These are phyloP conservation scores for Lipotes vexillifer DNA, from an alignment of 2,113 vertebrate genomes.

Conservation along the genomic window DNA sequence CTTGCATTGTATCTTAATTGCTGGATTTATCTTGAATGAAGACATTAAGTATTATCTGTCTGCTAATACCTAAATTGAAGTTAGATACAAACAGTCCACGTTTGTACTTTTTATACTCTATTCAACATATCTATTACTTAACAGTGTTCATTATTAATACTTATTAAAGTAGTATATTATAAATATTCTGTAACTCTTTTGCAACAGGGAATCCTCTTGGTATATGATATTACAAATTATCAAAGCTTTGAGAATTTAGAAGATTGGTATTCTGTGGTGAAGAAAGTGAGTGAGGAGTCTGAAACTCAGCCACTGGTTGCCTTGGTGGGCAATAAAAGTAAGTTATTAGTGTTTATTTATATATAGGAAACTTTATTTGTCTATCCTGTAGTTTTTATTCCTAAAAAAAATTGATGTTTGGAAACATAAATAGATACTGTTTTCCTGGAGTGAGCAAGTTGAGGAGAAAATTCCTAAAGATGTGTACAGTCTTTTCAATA, in stretches of 20 bases:
- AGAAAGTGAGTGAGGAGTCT: conserved; percentile 94
- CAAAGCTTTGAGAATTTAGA: conserved; percentile 99
- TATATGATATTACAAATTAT: conserved; percentile 98
- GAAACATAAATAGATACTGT: neutral
- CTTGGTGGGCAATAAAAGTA: conserved; percentile 98
- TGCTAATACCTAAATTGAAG: neutral
- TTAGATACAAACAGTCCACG: neutral
- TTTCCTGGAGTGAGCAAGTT: neutral
- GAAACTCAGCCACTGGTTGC: conserved; percentile 91
- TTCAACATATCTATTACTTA: neutral
- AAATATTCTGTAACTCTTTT: conserved; percentile 64
- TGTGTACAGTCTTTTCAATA: neutral
- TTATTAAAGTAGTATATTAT: conserved; percentile 25
- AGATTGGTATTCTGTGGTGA: conserved; percentile 95
- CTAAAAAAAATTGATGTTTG: neutral
- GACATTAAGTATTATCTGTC: neutral
- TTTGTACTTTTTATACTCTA: neutral
- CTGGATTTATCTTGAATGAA: conserved; percentile 3
- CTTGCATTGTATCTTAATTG: neutral
- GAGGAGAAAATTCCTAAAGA: neutral
- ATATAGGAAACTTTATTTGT: neutral
- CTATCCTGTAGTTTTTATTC: neutral
- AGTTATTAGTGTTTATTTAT: conserved; percentile 77
- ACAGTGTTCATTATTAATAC: neutral
- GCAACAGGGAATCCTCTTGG: conserved; percentile 92